phyloP scores from a whole-genome alignment of 2,113 vertebrate genomes.

The Oxyruncus cristatus region DNA sequence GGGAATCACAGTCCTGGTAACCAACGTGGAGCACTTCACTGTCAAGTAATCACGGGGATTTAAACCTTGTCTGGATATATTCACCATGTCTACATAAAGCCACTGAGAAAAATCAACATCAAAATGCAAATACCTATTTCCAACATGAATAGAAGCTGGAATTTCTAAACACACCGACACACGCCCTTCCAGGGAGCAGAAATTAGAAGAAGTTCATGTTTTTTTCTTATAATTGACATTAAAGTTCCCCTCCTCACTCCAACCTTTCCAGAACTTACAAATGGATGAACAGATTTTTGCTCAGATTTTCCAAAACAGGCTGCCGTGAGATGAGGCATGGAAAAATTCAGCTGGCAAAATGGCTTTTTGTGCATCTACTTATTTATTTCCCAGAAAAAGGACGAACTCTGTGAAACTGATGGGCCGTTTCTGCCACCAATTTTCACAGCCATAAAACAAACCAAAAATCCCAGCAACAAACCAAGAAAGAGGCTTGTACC shows the following conservation, averaged over 20 bases:
- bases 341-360: constrained; percentile 49
- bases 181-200: fast-evolving
- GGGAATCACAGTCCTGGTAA: neutral
- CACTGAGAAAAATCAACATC: neutral
- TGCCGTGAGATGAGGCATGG: constrained; percentile 36
- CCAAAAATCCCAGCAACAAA: neutral
- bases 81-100: neutral
- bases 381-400: constrained; percentile 5
- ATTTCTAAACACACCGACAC: neutral
- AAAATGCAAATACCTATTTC: neutral
- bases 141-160: neutral
- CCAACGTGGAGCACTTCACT: neutral
- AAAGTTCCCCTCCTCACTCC: neutral
- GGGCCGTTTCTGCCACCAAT: neutral
- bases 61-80: neutral
- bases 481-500: neutral
- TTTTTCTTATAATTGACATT: neutral
- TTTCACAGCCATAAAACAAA: neutral
- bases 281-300: constrained; percentile 56
- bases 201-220: neutral
- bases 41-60: neutral
- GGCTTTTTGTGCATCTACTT: constrained; percentile 13
- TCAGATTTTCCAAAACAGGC: constrained; percentile 55
- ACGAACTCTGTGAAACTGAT: neutral
- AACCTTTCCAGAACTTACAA: constrained; percentile 54